Base-by-base conservation (phyloP, 1,140 invertebrate genomes). In the Polypedilum pembai region DNA sequence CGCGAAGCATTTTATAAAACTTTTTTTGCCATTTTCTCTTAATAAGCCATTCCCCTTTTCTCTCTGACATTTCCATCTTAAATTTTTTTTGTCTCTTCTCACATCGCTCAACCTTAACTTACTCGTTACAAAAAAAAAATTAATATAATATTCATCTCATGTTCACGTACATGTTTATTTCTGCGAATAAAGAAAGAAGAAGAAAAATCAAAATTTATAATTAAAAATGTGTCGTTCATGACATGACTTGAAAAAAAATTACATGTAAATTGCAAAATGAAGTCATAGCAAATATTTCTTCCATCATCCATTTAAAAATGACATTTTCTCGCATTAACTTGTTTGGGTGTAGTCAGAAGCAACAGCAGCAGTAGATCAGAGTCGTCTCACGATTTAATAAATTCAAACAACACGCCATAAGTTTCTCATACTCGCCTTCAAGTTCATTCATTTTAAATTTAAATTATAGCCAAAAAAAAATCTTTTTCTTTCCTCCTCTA, bases 181-280 rank as follows among this genome's bases (percentile, higher is more conserved):
- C 41, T 12, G 41, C 8, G 41, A 45, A 56, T 1, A 56, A 56
- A 15, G 15, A 56, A 56, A 56, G 41, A 45, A 56, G 1, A 56
- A 56, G n/a, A 56, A 56, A 56, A 56, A 56, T 56, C 45, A 56
- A 56, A 56, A 56, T 56, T 56, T 56, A n/a, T 56, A 56, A 56
- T 56, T 56, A 56, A 56, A 33, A 33, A 56, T 56, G 10, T 56
- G 45, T 56, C 45, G 45, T 56, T 15, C n/a, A 56, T 56, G n/a
- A 10, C 45, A 56, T n/a, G 45, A 4, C 10, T n/a, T n/a, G n/a
- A 56, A 56, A 56, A 56, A 8, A 56, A 56, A 12, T n/a, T 15
- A 15, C 45, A 56, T 4, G 3, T n/a, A 56, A 56, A 56, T n/a
- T 56, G n/a, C n/a, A 33, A 33, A n/a, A 56, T 56, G 45, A n/a